Percentiles rank a stretch among this genome's conserved stretches.
Conservation (phyloP, 1,140 invertebrate species). For the Rhopalosiphum padi region DNA sequence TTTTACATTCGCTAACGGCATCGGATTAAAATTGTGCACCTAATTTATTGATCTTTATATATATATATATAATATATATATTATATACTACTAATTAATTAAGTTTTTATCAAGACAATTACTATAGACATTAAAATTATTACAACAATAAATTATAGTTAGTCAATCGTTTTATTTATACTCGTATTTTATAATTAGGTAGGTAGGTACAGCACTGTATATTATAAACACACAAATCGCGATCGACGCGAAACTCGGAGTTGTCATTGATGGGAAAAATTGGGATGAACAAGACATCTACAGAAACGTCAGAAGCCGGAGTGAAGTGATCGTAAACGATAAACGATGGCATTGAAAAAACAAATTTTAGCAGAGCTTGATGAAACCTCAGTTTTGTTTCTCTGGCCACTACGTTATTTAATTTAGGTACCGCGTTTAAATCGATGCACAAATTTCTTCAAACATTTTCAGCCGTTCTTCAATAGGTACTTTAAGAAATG, state of each 20-base stretch:
- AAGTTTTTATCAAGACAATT: neutral
- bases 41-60: neutral
- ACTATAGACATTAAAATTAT: neutral
- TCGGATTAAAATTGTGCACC: neutral
- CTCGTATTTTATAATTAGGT: neutral
- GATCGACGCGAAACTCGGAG: neutral
- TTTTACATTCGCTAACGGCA: neutral
- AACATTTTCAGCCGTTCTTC: neutral
- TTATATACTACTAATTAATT: neutral
- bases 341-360: neutral
- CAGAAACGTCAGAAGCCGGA: neutral
- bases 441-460: neutral
- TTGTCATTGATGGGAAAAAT: neutral
- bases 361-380: neutral
- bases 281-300: neutral
- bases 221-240: neutral
- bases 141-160: neutral
- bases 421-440: neutral
- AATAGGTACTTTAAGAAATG: neutral
- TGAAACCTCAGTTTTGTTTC: neutral
- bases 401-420: neutral
- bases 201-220: neutral
- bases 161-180: neutral
- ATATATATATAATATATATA: neutral
- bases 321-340: neutral